Conservation (phyloP, 2,888 invertebrate genomes). For the Liodrosophila aerea region DNA sequence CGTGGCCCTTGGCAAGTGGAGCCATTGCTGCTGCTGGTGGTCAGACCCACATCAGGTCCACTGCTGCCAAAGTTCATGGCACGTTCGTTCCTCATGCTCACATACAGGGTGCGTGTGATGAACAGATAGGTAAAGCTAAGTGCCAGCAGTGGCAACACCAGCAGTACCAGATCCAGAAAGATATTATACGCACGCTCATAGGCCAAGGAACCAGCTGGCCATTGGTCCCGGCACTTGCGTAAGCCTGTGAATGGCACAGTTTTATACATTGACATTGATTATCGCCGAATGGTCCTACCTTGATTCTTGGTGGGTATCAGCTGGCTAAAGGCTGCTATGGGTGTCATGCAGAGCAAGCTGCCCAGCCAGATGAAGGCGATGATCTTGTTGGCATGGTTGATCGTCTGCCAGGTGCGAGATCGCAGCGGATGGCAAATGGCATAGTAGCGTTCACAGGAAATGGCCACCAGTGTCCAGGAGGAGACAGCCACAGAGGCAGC, state of each 20-base stretch:
- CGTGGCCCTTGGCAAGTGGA: constrained; percentile 18
- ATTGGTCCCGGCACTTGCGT: constrained; percentile 86
- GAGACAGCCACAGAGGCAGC: constrained; percentile 90
- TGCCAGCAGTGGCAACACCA: constrained; percentile 86
- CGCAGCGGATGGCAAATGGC: constrained; percentile 90
- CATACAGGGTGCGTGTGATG: constrained; percentile 82
- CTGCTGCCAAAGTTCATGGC: constrained; percentile 69
- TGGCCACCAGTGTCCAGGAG: constrained; percentile 90
- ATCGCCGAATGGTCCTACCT: constrained; percentile 45
- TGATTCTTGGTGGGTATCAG: constrained; percentile 84
- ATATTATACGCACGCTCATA: constrained; percentile 86
- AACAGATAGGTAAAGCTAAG: constrained; percentile 86
- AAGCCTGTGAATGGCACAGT: constrained; percentile 81
- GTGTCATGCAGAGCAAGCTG: constrained; percentile 86
- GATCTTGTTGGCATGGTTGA: constrained; percentile 88
- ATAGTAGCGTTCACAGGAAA: constrained; percentile 90
- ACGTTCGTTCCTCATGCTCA: constrained; percentile 81
- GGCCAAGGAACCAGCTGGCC: constrained; percentile 83
- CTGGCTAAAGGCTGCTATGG: constrained; percentile 85
- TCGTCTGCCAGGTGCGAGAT: constrained; percentile 89
- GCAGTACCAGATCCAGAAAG: constrained; percentile 86
- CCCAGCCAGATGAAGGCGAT: constrained; percentile 87
- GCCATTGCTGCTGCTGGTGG: constrained; percentile 15
- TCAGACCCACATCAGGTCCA: constrained; percentile 44
- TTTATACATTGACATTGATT: not conserved